These are phyloP conservation scores for Brachyopa scutellaris DNA, from an alignment of 2,888 invertebrate genomes.

Conservation along the genomic window DNA sequence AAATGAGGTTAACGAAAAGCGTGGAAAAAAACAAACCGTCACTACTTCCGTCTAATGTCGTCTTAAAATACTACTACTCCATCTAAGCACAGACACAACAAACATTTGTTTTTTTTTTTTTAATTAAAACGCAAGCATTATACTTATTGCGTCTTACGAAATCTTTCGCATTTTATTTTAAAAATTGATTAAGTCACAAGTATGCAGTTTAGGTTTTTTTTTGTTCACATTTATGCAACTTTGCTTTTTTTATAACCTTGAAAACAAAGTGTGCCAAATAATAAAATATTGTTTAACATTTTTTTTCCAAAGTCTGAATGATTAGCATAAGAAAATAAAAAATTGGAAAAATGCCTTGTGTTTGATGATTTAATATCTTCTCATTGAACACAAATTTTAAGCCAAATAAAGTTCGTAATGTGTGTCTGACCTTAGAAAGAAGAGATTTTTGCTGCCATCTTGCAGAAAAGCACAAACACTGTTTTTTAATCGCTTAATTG, in stretches of 20 bases:
- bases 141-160: slow-evolving; percentile 44
- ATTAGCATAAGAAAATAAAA: neutral
- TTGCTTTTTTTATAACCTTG: slow-evolving; percentile 28
- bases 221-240: no score
- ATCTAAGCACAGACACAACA: slow-evolving; percentile 4
- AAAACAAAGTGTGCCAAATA: slow-evolving; percentile 25
- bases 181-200: slow-evolving; percentile 29
- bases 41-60: neutral
- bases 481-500: slow-evolving; percentile 4
- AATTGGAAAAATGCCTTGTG: neutral
- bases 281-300: neutral
- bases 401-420: neutral
- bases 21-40: neutral
- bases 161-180: slow-evolving; percentile 32
- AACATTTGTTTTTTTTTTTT: slow-evolving; percentile 8
- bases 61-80: neutral
- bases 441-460: neutral
- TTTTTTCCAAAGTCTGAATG: neutral
- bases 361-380: no score
- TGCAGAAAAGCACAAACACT: neutral
- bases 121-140: slow-evolving; percentile 23
- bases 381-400: no score
- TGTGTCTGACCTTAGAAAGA: slow-evolving; percentile 18
- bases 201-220: no score
- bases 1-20: neutral